A percentile compares a stretch with the other conserved stretches of the same genome.
These are phyloP conservation scores for Anhinga anhinga DNA, from an alignment of 2,113 vertebrate genomes.

Conservation along the genomic window DNA sequence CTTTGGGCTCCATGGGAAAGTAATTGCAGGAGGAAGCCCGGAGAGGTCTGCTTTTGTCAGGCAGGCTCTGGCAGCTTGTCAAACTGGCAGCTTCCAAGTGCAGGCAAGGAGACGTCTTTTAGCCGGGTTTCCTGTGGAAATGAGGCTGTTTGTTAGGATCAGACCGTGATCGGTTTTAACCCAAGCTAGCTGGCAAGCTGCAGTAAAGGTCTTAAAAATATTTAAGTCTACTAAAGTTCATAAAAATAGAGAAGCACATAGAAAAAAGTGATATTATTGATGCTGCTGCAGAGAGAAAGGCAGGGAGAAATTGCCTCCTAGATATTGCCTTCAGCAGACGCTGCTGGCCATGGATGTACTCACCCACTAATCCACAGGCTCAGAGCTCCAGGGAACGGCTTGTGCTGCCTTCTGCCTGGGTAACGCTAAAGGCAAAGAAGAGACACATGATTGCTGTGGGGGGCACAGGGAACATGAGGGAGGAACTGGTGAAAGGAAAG, in stretches of 20 bases:
- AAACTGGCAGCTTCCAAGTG: not conserved
- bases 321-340: not conserved
- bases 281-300: not conserved
- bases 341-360: not conserved
- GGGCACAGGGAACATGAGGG: not conserved
- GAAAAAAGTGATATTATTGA: not conserved
- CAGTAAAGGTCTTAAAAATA: not conserved
- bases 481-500: not conserved
- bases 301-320: not conserved
- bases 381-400: not conserved
- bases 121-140: not conserved
- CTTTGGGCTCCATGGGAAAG: not conserved
- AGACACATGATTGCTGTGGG: not conserved
- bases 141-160: not conserved
- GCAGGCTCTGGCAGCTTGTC: not conserved
- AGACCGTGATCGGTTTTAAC: not conserved
- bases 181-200: not conserved
- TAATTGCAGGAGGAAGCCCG: not conserved
- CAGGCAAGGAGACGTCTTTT: not conserved
- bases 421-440: not conserved
- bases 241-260: not conserved
- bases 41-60: not conserved
- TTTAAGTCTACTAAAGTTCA: not conserved
- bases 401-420: not conserved
- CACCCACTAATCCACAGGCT: not conserved